A percentile compares a stretch with the other conserved stretches of the same genome.
Conservation (phyloP, 2,797 vertebrate genomes). For the Anniella stebbinsi region DNA sequence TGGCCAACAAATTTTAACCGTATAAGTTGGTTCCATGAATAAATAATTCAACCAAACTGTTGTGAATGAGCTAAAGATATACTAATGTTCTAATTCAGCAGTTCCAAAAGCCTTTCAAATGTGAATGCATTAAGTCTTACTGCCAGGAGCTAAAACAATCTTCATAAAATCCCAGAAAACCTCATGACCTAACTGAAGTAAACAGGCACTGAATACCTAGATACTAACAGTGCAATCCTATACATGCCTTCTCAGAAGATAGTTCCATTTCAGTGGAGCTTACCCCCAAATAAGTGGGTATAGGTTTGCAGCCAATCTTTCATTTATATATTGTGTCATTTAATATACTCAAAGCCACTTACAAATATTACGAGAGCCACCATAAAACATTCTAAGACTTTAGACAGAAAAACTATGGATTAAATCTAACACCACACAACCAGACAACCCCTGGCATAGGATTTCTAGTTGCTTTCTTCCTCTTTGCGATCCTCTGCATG, state of each 20-base stretch:
- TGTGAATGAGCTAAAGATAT: not conserved
- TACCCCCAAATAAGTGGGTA: not conserved
- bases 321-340: not conserved
- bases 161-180: not conserved
- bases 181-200: not conserved
- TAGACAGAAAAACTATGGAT: not conserved
- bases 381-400: not conserved
- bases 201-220: not conserved
- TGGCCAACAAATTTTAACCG: not conserved
- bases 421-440: not conserved
- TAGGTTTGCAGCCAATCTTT: not conserved
- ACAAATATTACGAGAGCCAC: not conserved
- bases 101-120: not conserved
- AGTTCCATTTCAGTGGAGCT: not conserved
- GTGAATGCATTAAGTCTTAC: not conserved
- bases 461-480: too few species aligned
- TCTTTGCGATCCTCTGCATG: too few species aligned
- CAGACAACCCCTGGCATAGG: too few species aligned
- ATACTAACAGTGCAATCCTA: not conserved
- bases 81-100: not conserved
- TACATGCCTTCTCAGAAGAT: not conserved
- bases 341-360: not conserved
- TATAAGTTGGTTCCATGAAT: not conserved
- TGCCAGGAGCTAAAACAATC: not conserved
- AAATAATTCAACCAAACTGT: not conserved